Evolutionary conservation across 2,113 vertebrate species (phyloP).

Genomic region (Catharus bicknelli): DNA sequence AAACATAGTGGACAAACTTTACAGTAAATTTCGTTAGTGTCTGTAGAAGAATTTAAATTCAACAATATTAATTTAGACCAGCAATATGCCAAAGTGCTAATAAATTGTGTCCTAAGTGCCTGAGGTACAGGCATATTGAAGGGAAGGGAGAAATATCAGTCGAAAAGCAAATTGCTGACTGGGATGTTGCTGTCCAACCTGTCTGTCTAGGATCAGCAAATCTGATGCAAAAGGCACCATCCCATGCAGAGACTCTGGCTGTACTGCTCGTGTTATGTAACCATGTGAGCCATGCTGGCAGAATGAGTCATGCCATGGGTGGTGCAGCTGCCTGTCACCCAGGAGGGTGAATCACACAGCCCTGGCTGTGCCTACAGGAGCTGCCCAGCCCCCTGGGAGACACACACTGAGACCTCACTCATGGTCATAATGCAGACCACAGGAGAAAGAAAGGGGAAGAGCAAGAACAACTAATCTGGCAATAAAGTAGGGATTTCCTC

Average conservation of each 20-base stretch:
- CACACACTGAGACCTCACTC: not conserved
- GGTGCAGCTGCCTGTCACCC: not conserved
- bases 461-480: not conserved
- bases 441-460: not conserved
- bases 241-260: fast-evolving
- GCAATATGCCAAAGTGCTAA: slow-evolving; percentile 2
- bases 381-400: not conserved
- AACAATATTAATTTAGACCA: not conserved
- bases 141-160: not conserved
- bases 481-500: not conserved
- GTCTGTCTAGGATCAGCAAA: not conserved
- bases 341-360: not conserved
- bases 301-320: not conserved
- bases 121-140: not conserved
- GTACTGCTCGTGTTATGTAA: fast-evolving
- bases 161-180: not conserved
- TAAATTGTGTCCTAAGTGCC: not conserved
- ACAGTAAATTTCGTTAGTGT: not conserved
- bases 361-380: not conserved
- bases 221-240: not conserved
- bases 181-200: not conserved
- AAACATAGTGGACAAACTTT: not conserved
- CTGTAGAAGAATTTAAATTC: not conserved
- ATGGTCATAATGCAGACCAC: not conserved
- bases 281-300: not conserved